These are phyloP conservation scores for Phalacrocorax carbo DNA, from an alignment of 2,113 vertebrate genomes.

Conservation along the genomic window DNA sequence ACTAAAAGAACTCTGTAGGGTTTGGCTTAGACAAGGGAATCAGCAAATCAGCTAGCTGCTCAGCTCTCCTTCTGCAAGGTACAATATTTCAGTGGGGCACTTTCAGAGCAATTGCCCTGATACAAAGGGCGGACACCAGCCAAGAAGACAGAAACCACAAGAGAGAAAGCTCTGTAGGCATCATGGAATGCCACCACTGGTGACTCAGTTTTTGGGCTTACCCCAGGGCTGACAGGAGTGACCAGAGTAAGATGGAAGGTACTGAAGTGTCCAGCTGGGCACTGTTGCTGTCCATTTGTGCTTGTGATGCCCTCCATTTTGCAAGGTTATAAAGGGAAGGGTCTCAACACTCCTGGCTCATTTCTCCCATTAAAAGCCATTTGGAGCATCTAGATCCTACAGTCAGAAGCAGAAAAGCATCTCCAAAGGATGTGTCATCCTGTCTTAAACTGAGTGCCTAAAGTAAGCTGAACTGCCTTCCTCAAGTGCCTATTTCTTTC, in stretches of 20 bases:
- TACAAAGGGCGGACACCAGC: neutral
- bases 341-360: neutral
- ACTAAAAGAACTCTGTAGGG: neutral
- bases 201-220: neutral
- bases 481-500: neutral
- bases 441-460: neutral
- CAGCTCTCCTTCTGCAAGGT: neutral
- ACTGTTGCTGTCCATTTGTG: neutral
- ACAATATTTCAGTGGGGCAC: neutral
- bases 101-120: neutral
- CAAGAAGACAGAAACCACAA: neutral
- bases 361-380: neutral
- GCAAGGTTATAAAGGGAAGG: neutral
- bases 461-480: neutral
- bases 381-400: neutral
- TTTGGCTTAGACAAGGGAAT: neutral
- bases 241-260: neutral
- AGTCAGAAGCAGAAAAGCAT: neutral
- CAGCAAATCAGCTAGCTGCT: neutral
- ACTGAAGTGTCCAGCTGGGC: neutral
- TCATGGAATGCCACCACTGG: neutral
- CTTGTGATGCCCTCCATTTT: neutral
- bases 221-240: neutral
- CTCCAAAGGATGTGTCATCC: neutral
- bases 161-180: neutral